A percentile compares a stretch with the other conserved stretches of the same genome.
Evolutionary conservation across 64 coral and sea anemone genomes (phyloP).

Genomic region (Pocillopora verrucosa): DNA sequence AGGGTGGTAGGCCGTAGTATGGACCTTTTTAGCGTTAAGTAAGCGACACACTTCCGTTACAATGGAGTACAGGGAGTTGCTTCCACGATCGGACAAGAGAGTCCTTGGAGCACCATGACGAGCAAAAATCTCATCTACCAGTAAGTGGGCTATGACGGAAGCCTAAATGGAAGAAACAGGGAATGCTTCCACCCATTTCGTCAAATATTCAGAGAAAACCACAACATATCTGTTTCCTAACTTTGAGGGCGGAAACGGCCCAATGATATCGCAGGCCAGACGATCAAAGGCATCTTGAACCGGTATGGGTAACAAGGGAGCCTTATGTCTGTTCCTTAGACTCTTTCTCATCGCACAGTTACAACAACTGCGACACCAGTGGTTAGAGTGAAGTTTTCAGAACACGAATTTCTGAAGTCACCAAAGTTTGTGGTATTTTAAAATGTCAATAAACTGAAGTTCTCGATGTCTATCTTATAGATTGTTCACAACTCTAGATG

Average conservation of each 20-base stretch:
- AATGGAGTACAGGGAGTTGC: constrained; percentile 9
- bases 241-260: not conserved
- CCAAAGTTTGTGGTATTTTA: no score
- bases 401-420: no score
- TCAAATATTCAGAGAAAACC: constrained; percentile 23
- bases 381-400: not conserved
- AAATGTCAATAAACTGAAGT: no score
- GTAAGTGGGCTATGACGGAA: not conserved
- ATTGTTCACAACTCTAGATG: no score
- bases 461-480: no score
- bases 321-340: constrained; percentile 4
- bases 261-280: not conserved
- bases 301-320: constrained; percentile 27
- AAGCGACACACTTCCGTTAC: constrained; percentile 26
- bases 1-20: constrained; percentile 28
- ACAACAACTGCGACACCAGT: not conserved
- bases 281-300: constrained; percentile 30
- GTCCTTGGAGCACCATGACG: constrained; percentile 8
- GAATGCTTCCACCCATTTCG: constrained; percentile 19
- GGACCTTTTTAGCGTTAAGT: constrained; percentile 2
- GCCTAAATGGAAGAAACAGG: constrained; percentile 5
- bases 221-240: constrained; percentile 44
- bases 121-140: constrained; percentile 31
- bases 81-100: constrained; percentile 25
- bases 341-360: constrained; percentile 33